Evolutionary conservation across 2,797 vertebrate genomes (phyloP), one percentile per base, ranked within the genome.

Genomic region (Xenops minutus): DNA sequence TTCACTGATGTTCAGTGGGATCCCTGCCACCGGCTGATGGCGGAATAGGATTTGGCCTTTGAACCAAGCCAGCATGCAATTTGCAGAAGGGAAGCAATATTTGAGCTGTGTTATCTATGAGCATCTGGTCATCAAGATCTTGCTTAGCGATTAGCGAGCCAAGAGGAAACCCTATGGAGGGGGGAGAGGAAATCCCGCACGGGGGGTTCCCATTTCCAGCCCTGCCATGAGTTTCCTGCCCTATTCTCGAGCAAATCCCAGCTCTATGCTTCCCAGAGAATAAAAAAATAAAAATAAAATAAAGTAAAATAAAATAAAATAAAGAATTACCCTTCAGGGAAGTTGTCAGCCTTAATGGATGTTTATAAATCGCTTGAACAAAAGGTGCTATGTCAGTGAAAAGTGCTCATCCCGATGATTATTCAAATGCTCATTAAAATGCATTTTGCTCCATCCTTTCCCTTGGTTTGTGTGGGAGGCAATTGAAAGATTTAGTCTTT

Each of bases 391-490:
- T 88, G 88, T 94, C 91, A 94, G 94, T 93, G 85, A 92, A 93
- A 93, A 93, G 85, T 67, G 12, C 71, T 90, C 91, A 89, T 95
- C 81, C 73, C 2, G 3, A 78, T 66, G 89, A 93, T 96, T 95
- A 94, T 95, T 96, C 93, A 92, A 94, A 95, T 49, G 67, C 91
- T 96, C 83, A 96, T 95, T 94, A 93, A 95, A 95, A 96, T 79
- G 67, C 73, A 49, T 95, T 97, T 92, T 88, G 71, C 75, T 94
- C 84, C 54, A 66, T 95, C 81, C 75, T 89, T 80, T 77, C 68
- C 55, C 66, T 91, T 34, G 76, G 67, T 71, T 92, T 69, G 48
- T 23, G 87, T 94, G 87, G 74, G 92, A 92, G 92, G 81, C 32
- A 84, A 87, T 3, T 39, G 89, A 94, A 95, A 88, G 92, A 84